Conservation (phyloP, 2,797 vertebrate species). For the Perodicticus potto region DNA sequence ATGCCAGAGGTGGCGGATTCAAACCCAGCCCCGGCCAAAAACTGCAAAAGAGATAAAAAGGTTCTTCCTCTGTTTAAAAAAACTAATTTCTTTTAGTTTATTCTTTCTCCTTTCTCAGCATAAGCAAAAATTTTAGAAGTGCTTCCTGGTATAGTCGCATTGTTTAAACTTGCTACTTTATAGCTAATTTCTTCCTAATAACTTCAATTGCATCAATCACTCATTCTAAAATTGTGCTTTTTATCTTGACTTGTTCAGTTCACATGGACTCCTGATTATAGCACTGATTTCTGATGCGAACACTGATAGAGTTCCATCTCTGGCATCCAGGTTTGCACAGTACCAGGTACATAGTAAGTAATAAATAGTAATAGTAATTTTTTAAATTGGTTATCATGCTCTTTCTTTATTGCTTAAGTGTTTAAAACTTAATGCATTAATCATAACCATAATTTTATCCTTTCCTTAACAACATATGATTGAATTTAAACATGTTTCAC, state of each 20-base stretch:
- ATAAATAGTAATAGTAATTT: too few relatives aligned
- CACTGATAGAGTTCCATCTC: not conserved
- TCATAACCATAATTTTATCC: not conserved
- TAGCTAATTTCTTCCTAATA: constrained; percentile 30
- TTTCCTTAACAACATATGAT: not conserved
- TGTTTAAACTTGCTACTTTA: constrained; percentile 62
- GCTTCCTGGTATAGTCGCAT: not conserved
- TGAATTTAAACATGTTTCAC: not conserved
- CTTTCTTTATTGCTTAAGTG: not conserved
- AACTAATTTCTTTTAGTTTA: constrained; percentile 1
- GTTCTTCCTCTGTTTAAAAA: constrained; percentile 44
- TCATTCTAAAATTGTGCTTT: constrained; percentile 62
- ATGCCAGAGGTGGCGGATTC: too few relatives aligned
- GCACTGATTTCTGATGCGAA: not conserved
- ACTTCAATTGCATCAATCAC: constrained; percentile 35
- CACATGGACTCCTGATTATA: not conserved
- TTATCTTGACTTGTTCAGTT: not conserved
- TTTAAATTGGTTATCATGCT: not conserved
- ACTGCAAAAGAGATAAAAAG: too few relatives aligned
- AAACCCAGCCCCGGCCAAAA: too few relatives aligned
- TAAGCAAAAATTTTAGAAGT: constrained; percentile 64
- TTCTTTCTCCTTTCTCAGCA: constrained; percentile 60
- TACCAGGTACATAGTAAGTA: not conserved
- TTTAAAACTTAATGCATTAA: constrained; percentile 16
- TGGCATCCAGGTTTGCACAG: not conserved